Conservation (phyloP, 2,888 invertebrate species). For the Tortrix viridana region DNA sequence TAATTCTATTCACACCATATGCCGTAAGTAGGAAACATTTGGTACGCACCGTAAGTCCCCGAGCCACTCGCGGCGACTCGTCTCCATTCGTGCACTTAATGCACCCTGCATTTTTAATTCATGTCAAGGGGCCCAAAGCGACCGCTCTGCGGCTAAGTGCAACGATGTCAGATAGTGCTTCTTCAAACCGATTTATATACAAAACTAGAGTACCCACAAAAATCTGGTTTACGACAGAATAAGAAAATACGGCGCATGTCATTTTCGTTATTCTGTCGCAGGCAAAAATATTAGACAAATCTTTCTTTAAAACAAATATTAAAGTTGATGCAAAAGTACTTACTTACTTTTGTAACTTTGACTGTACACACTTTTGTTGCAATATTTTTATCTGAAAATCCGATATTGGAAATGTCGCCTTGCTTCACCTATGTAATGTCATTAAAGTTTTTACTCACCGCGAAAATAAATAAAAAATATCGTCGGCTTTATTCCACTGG, state of each 20-base stretch:
- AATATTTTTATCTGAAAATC: slow-evolving; percentile 1
- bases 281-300: no score
- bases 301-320: no score
- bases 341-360: neutral
- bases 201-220: neutral
- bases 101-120: slow-evolving; percentile 79
- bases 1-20: neutral
- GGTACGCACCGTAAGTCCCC: slow-evolving; percentile 11
- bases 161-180: slow-evolving; percentile 43
- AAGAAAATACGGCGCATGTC: no score
- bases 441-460: neutral
- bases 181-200: neutral
- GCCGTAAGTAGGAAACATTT: slow-evolving; percentile 20
- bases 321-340: no score
- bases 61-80: slow-evolving; percentile 42
- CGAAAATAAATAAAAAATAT: slow-evolving; percentile 1
- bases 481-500: neutral
- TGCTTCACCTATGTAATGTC: no score
- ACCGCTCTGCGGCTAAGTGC: slow-evolving; percentile 60
- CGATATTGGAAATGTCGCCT: neutral
- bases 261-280: no score
- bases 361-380: no score
- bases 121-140: slow-evolving; percentile 72
- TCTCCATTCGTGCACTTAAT: slow-evolving; percentile 69
- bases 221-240: neutral